phyloP scores from a whole-genome alignment of 2,797 vertebrate genomes.

The Sarcoramphus papa region DNA sequence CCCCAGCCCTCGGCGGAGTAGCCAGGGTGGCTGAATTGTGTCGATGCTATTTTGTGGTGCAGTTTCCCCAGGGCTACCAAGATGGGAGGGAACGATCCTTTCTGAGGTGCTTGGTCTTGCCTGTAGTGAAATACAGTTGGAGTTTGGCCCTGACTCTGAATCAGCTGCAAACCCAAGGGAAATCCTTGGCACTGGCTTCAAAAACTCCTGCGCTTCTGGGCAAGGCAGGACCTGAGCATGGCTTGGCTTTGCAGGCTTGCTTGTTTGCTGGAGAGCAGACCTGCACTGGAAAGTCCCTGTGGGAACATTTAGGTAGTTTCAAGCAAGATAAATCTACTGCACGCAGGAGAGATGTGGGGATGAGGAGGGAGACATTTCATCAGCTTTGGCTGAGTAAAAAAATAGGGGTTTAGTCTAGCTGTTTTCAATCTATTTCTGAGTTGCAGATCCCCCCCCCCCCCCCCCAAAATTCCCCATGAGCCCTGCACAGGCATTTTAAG shows the following conservation, averaged over 20 bases:
- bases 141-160: not conserved
- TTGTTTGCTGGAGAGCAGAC: not conserved
- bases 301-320: not conserved
- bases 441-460: not conserved
- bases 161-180: not conserved
- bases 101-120: not conserved
- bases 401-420: not conserved
- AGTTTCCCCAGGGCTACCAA: not conserved
- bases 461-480: accelerated
- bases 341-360: not conserved
- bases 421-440: not conserved
- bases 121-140: not conserved
- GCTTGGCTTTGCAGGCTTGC: not conserved
- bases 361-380: not conserved
- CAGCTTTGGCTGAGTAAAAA: not conserved
- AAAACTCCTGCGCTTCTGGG: not conserved
- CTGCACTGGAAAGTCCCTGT: not conserved
- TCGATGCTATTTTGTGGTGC: accelerated
- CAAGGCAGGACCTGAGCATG: not conserved
- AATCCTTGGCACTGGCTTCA: not conserved
- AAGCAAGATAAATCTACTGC: not conserved
- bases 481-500: not conserved
- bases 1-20: accelerated
- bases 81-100: not conserved
- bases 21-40: not conserved